Conservation (phyloP, 2,113 vertebrate genomes). For the Chlorodrepanis virens region DNA sequence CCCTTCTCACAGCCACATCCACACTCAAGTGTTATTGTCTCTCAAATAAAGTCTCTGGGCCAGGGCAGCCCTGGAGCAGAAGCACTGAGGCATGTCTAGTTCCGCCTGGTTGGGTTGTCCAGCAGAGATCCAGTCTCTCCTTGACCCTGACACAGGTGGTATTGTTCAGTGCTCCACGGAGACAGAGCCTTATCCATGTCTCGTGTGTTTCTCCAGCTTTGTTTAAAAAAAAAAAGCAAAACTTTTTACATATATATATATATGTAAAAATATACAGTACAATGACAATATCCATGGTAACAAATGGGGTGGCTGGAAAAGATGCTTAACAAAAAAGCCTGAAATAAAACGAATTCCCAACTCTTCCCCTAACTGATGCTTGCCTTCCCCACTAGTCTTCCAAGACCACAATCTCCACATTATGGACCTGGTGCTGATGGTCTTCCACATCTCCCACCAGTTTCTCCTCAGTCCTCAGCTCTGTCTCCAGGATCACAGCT, state of each 20-base stretch:
- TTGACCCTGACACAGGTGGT: background rate
- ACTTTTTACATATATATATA: too few species aligned
- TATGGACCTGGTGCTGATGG: conserved; percentile 83
- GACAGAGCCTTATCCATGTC: background rate
- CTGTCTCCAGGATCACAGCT: conserved; percentile 81
- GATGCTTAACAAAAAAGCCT: conserved; percentile 56
- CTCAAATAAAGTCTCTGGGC: background rate
- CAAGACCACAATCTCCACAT: conserved; percentile 85
- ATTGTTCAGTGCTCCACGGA: conserved; percentile 59
- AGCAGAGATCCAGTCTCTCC: conserved; percentile 1
- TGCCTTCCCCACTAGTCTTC: conserved; percentile 73
- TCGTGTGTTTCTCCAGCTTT: conserved; percentile 47
- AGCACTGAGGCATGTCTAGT: background rate
- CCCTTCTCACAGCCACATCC: conserved; percentile 34
- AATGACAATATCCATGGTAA: conserved; percentile 61
- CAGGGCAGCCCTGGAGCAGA: background rate
- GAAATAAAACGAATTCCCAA: conserved; percentile 53
- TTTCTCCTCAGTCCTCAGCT: conserved; percentile 84
- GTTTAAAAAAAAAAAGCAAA: background rate
- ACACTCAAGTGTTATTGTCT: background rate
- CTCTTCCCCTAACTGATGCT: background rate
- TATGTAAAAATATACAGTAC: background rate
- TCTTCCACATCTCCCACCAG: conserved; percentile 78
- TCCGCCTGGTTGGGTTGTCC: background rate
- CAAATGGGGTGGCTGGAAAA: conserved; percentile 67